Evolutionary conservation across 2,888 invertebrate genomes (phyloP).

Genomic region (Leuctra nigra): DNA sequence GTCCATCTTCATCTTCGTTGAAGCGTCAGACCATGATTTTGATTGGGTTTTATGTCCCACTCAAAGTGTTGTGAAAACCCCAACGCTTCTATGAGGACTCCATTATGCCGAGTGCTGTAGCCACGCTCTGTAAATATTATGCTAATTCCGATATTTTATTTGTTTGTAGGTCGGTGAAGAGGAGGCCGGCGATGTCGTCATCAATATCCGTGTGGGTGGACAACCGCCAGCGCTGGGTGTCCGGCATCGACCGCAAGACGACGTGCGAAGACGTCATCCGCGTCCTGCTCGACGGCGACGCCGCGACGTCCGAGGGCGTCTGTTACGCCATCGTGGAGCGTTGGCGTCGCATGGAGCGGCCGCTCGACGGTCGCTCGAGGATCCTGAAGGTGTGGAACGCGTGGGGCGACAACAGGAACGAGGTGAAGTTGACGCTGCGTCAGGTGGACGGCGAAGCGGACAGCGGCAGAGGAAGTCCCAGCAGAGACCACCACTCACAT

Average conservation of each 20-base stretch:
- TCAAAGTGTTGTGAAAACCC: too few relatives aligned
- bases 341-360: slow-evolving; percentile 71
- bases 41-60: too few relatives aligned
- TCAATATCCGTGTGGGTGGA: slow-evolving; percentile 69
- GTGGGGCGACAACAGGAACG: slow-evolving; percentile 66
- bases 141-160: background rate
- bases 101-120: too few relatives aligned
- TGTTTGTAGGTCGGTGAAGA: background rate
- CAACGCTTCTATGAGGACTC: too few relatives aligned
- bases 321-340: slow-evolving; percentile 68
- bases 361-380: slow-evolving; percentile 60
- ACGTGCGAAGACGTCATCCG: slow-evolving; percentile 73
- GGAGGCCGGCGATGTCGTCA: slow-evolving; percentile 20
- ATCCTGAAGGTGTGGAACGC: slow-evolving; percentile 73
- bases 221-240: slow-evolving; percentile 72
- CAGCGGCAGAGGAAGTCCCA: slow-evolving; percentile 35
- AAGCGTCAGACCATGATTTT: too few relatives aligned
- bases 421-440: slow-evolving; percentile 44
- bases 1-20: too few relatives aligned
- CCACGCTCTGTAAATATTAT: slow-evolving; percentile 7
- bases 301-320: slow-evolving; percentile 36
- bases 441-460: slow-evolving; percentile 37
- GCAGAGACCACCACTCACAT: slow-evolving; percentile 17
- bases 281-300: slow-evolving; percentile 53
- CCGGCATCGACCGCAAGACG: slow-evolving; percentile 66